Evolutionary conservation across 1,140 invertebrate genomes (phyloP).

Genomic region (Dendrolimus kikuchii): DNA sequence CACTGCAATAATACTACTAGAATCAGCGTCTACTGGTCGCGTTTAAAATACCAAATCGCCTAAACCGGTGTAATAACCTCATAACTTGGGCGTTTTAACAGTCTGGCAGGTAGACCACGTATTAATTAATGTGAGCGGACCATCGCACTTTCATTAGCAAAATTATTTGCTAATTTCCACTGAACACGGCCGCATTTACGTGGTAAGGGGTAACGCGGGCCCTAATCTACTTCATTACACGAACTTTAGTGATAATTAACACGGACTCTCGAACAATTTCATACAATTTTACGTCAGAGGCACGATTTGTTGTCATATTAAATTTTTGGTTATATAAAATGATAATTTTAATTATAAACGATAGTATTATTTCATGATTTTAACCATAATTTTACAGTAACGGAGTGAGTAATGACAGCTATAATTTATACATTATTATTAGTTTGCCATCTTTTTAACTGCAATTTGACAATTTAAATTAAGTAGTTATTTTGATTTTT

Average conservation of each 20-base stretch:
- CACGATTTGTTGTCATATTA: background rate
- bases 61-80: constrained; percentile 16
- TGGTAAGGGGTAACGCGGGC: constrained; percentile 30
- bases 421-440: too few species aligned
- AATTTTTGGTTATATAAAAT: too few species aligned
- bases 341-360: too few species aligned
- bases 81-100: constrained; percentile 20
- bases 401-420: too few species aligned
- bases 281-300: constrained; percentile 16
- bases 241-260: constrained; percentile 45
- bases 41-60: constrained; percentile 13
- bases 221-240: constrained; percentile 45
- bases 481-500: too few species aligned
- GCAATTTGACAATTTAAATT: too few species aligned
- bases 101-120: constrained; percentile 10
- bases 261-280: constrained; percentile 28
- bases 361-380: too few species aligned
- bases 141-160: constrained; percentile 40
- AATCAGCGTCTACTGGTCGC: background rate
- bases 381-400: too few species aligned
- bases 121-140: constrained; percentile 23
- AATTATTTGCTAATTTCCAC: constrained; percentile 58
- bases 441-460: too few species aligned
- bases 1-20: too few species aligned
- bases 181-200: constrained; percentile 26